Evolutionary conservation across 1,140 invertebrate species (phyloP).

Genomic region (Ceratina japonica): DNA sequence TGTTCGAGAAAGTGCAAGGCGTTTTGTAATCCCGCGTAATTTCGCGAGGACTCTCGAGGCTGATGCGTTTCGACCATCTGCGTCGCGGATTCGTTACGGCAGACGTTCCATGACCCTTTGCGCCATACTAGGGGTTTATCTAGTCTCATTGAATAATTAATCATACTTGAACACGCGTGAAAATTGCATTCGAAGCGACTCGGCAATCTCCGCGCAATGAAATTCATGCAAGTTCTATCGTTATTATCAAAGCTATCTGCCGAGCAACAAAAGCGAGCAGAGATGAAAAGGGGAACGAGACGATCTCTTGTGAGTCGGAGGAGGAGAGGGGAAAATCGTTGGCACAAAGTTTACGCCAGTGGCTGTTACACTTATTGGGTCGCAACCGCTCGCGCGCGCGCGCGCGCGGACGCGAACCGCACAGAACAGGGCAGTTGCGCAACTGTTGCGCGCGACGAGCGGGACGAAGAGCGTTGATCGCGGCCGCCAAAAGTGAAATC

Average conservation of each 20-base stretch:
- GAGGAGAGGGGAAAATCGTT: constrained; percentile 5
- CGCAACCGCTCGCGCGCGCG: constrained; percentile 7
- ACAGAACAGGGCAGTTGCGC: constrained; percentile 56
- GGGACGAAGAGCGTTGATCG: constrained; percentile 38
- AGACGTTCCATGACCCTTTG: neutral
- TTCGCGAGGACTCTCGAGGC: constrained; percentile 21
- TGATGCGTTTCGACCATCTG: constrained; percentile 12
- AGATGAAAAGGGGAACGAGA: neutral
- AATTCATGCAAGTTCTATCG: no score
- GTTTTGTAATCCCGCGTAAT: constrained; percentile 45
- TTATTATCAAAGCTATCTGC: no score
- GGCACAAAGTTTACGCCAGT: constrained; percentile 23
- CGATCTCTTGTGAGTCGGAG: neutral
- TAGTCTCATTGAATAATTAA: neutral
- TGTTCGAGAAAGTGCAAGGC: constrained; percentile 49
- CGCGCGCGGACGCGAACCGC: constrained; percentile 41
- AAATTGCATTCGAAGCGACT: neutral
- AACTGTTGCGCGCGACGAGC: constrained; percentile 28
- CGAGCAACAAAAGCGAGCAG: neutral
- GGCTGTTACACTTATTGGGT: constrained; percentile 34
- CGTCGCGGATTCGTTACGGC: constrained; percentile 1
- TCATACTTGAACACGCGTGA: neutral
- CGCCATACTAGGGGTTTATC: neutral
- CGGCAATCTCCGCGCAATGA: no score
- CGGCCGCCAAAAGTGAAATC: constrained; percentile 75